phyloP scores from a whole-genome alignment of 2,888 invertebrate species.

The Ceratothoa steindachneri region DNA sequence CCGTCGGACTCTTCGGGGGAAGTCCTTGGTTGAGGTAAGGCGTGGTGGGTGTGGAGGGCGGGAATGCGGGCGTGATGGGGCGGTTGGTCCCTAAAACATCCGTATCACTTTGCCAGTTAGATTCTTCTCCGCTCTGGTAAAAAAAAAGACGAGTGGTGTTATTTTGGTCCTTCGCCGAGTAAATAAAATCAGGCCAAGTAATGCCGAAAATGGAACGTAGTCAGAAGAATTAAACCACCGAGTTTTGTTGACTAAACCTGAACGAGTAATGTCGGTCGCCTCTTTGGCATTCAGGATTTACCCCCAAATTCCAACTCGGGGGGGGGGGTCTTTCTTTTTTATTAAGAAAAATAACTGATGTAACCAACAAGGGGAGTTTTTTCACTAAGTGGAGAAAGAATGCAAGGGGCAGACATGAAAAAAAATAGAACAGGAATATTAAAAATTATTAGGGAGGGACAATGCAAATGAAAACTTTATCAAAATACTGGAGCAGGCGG shows the following conservation, averaged over 20 bases:
- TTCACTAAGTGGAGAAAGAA: too few species aligned
- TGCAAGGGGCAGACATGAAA: too few species aligned
- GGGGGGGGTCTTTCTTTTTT: too few species aligned
- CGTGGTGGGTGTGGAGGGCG: constrained; percentile 80
- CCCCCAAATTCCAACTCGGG: too few species aligned
- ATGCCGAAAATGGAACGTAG: neutral
- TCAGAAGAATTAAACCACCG: neutral
- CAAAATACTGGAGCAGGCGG: too few species aligned
- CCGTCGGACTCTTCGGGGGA: constrained; percentile 76
- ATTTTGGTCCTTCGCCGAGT: neutral
- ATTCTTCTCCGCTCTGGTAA: constrained; percentile 42
- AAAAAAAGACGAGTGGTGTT: neutral
- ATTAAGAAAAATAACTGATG: too few species aligned
- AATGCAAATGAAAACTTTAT: too few species aligned
- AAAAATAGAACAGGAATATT: too few species aligned
- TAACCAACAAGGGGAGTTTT: too few species aligned
- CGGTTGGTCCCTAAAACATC: constrained; percentile 52
- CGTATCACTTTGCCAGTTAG: constrained; percentile 43
- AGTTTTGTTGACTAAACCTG: neutral
- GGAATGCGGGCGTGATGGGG: constrained; percentile 85
- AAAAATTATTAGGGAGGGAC: too few species aligned
- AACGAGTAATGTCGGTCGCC: too few species aligned
- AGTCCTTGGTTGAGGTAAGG: constrained; percentile 75
- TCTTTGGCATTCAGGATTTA: too few species aligned
- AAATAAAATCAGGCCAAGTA: neutral